Base-by-base conservation (phyloP, 2,888 invertebrate genomes). In the Syrphus vitripennis region DNA sequence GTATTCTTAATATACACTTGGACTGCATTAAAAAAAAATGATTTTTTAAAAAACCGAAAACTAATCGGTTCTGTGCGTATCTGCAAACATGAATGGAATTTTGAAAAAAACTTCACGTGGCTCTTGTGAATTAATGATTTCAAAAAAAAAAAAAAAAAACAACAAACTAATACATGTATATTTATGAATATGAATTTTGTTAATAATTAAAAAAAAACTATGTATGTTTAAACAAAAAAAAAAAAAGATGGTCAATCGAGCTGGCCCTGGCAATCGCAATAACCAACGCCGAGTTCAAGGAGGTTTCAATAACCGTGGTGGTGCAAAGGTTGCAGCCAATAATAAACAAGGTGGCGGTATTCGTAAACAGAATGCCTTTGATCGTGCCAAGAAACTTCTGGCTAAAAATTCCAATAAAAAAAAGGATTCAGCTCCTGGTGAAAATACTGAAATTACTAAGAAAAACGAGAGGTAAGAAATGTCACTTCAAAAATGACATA, bases 361-460 rank as follows among this genome's bases (percentile, higher is more conserved):
- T 91, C 92, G 92, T 90, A 93, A 93, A 91, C 93, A 92, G 91
- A 93, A 93, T 91, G 92, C 92, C 90, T 92, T 92, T 90, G 92
- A 92, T 92, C 92, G 92, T 91, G 92, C 92, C 90, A 93, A 93
- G 92, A 92, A 92, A 92, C 91, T 92, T 92, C 92, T 92, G 92
- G 92, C 92, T 90, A 92, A 93, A 92, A 93, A 93, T 92, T 92
- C 92, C 91, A 92, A 91, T 91, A 92, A 92, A 92, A 92, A 92
- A 90, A 92, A 92, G 92, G 92, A 92, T 92, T 90, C 91, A 91
- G 90, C 92, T 92, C 90, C 92, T 91, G 92, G 92, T 91, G 92
- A 92, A 90, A 92, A 89, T 87, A 88, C 88, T 88, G 89, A 89
- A 86, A 89, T 88, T 83, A 65, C 87, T 88, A 88, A 92, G 89